Evolutionary conservation across 2,113 vertebrate species (phyloP), one percentile per base, ranked within the genome.

Genomic region (Casuarius casuarius): DNA sequence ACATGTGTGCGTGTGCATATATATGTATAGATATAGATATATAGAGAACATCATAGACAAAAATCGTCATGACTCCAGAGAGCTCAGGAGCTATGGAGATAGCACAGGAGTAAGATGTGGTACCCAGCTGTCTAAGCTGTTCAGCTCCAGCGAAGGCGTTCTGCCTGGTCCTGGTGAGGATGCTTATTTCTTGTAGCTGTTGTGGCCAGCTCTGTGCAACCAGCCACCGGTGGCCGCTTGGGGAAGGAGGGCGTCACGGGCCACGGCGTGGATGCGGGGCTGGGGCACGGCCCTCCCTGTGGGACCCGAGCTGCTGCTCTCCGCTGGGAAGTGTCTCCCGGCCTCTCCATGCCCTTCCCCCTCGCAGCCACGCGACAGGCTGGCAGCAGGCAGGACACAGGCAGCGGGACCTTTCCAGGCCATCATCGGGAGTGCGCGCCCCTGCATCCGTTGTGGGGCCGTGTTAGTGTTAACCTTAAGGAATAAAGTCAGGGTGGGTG

Each of bases 141-240:
- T 73, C 61, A 31, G 51, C 35, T 62, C 23, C 18, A 70, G 10
- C 49, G 28, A 31, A 74, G 22, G 25, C 46, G 40, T 58, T 46
- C 72, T 72, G 63, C 29, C 8, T 0, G 0, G 4, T 26, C 38
- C 46, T 48, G 70, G 10, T 42, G 70, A 71, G 33, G 44, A 9
- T 66, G 56, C 42, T 92, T 52, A 17, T 66, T 49, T 42, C 81
- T 77, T 85, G 44, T 51, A 73, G 2, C 25, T 19, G 4, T 18
- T 90, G 22, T 26, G 9, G 46, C 28, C 49, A 21, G 22, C 61
- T 85, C 66, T 75, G 89, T 20, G 54, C 35, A 35, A 42, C 42
- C 65, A 77, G 82, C 9, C 7, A 38, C 61, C 2, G 2, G 52
- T 49, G 59, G 21, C 48, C 40, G 75, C 26, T 16, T 19, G 66